phyloP scores from a whole-genome alignment of 2,888 invertebrate genomes.

The Noctua comes region DNA sequence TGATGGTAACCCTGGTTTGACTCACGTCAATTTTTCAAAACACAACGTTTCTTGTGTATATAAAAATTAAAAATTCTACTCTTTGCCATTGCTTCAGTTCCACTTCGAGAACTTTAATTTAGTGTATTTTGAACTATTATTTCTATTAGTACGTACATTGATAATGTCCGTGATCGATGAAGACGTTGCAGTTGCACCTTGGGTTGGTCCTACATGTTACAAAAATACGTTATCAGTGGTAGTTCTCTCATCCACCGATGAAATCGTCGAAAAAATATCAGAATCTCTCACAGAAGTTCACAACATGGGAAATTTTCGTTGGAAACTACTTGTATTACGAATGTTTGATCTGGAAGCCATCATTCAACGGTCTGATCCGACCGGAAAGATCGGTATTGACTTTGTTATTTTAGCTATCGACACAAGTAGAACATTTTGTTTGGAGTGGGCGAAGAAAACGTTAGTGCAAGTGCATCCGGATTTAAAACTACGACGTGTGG shows the following conservation, averaged over 20 bases:
- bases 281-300: conserved; percentile 81
- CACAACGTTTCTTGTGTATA: too few species aligned
- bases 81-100: too few species aligned
- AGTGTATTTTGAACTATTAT: too few species aligned
- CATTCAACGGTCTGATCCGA: conserved; percentile 76
- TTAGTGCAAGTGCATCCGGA: conserved; percentile 85
- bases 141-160: background rate
- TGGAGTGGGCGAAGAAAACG: conserved; percentile 83
- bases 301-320: conserved; percentile 77
- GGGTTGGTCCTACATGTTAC: conserved; percentile 83
- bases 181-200: conserved; percentile 79
- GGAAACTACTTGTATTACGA: conserved; percentile 82
- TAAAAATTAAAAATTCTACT: too few species aligned
- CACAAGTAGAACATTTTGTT: conserved; percentile 82
- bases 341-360: conserved; percentile 81
- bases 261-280: conserved; percentile 82
- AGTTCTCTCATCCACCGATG: conserved; percentile 81
- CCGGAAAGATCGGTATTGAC: conserved; percentile 83
- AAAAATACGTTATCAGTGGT: conserved; percentile 82
- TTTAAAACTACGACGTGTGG: conserved; percentile 80
- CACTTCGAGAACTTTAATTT: too few species aligned
- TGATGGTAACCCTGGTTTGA: too few species aligned
- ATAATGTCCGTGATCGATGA: conserved; percentile 80
- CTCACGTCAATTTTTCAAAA: too few species aligned
- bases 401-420: conserved; percentile 85